Base-by-base conservation (phyloP, 1,140 invertebrate genomes). In the Apis florea region DNA sequence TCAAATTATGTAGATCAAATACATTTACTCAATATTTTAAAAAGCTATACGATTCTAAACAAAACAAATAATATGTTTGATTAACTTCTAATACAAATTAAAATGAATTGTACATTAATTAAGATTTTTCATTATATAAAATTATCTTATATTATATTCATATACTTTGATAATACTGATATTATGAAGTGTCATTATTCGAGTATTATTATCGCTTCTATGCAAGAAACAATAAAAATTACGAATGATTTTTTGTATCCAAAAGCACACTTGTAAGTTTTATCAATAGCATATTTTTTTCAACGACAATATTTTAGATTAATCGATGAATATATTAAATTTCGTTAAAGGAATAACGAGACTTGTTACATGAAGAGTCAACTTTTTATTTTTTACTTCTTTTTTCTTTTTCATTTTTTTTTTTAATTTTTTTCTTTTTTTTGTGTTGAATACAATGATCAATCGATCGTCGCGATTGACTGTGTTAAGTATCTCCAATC, bases 391-490 rank as follows among this genome's bases (percentile, higher is more conserved):
- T 85, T 70, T 69, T 67, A n/a, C 49, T 68, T 24, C 21, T 59
- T 21, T 11, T 53, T 63, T 47, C 69, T 74, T 76, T 63, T 81
- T 74, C 8, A 49, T 53, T 80, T 73, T 76, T 72, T 64, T 26
- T 66, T 82, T 82, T 82, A 40, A 40, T 6, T 73, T 86, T 61
- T 80, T 68, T 67, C 61, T 58, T 53, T 69, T 82, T 83, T 78
- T 72, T 85, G 64, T 49, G 66, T 80, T 78, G 72, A 73, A 83
- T 88, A 88, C 86, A 88, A 86, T 84, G 79, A 86, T 85, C 72
- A 71, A 87, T 87, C 67, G 67, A 68, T 83, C 24, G 61, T 69
- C 51, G 24, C 68, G 77, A 84, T 85, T 80, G 63, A 79, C 71
- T 69, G 59, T 79, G 79, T 76, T 85, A 85, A 78, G 74, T 85